Evolutionary conservation across 2,888 invertebrate species (phyloP), one percentile per base, ranked within the genome.

Genomic region (Rotaria macrura): DNA sequence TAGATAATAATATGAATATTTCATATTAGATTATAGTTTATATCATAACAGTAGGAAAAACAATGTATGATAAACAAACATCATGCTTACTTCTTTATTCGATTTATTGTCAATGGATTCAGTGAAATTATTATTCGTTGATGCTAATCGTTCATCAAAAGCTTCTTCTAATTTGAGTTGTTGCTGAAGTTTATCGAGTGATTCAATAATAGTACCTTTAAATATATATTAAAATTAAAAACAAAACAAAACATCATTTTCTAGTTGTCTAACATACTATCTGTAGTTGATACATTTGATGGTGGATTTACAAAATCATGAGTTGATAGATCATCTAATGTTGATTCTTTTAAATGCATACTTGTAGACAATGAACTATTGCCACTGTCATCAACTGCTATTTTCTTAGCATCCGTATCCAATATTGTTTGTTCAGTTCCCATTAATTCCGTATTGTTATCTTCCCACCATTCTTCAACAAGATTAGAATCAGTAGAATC

Each of bases 101-200:
- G 34, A 20, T 65, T 2, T 29, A 34, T 20, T 34, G 4, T 65
- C 29, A 20, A 34, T 65, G 14, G 7, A 17, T 38, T 65, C 34
- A 20, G 6, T 17, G 6, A 10, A 4, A n/a, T 43, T 43, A 43
- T 79, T n/a, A 34, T 29, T 65, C 20, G 65, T 34, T 5, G 65
- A 34, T n/a, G 43, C 40, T 79, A 79, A 43, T 79, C n/a, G 79
- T 43, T 79, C 79, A 43, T 79, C 43, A 10, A 79, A 40, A 14
- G 79, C 79, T 79, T 79, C 79, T 79, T 79, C 79, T 43, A 79
- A 43, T 79, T 43, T 79, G 5, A 79, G n/a, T 43, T 79, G 25
- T n/a, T 79, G 43, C 43, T 79, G 43, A 43, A 79, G 43, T 79
- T 79, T 79, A 43, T 79, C 43, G 25, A 79, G n/a, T 23, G 79